A percentile compares a stretch with the other conserved stretches of the same genome.
phyloP scores from a whole-genome alignment of 92 coral and sea anemone genomes.

The Paragorgia papillata region DNA sequence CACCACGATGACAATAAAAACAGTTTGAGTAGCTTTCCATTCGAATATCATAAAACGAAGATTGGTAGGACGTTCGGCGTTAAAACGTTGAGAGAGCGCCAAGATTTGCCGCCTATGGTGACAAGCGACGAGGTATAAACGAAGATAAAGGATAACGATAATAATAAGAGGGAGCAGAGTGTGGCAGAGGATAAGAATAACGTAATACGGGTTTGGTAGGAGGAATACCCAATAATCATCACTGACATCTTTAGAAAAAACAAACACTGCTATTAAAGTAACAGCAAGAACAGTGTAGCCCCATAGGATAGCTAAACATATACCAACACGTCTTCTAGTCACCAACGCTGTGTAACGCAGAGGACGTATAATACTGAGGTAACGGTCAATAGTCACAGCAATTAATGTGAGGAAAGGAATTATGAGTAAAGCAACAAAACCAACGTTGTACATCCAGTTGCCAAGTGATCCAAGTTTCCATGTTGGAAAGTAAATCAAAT shows the following conservation, averaged over 20 bases:
- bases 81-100: background rate
- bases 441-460: slow-evolving; percentile 21
- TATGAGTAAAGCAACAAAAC: slow-evolving; percentile 17
- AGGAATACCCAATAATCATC: slow-evolving; percentile 3
- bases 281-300: background rate
- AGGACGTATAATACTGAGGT: slow-evolving; percentile 4
- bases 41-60: slow-evolving; percentile 3
- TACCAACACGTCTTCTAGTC: background rate
- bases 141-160: background rate
- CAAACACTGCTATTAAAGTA: background rate
- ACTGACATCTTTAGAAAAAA: background rate
- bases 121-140: slow-evolving; percentile 1
- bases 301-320: slow-evolving; percentile 1
- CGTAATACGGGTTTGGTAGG: slow-evolving; percentile 2
- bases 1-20: slow-evolving; percentile 2
- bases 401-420: background rate
- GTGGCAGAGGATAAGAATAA: background rate
- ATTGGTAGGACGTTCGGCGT: background rate
- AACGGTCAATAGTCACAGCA: slow-evolving; percentile 28
- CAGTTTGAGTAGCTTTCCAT: slow-evolving; percentile 6
- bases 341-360: slow-evolving; percentile 6
- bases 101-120: slow-evolving; percentile 2
- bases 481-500: slow-evolving; percentile 11
- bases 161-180: slow-evolving; percentile 7
- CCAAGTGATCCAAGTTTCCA: slow-evolving; percentile 24